Evolutionary conservation across 1,140 invertebrate species (phyloP), one percentile per base, ranked within the genome.

Genomic region (Anagrus nilaparvatae): DNA sequence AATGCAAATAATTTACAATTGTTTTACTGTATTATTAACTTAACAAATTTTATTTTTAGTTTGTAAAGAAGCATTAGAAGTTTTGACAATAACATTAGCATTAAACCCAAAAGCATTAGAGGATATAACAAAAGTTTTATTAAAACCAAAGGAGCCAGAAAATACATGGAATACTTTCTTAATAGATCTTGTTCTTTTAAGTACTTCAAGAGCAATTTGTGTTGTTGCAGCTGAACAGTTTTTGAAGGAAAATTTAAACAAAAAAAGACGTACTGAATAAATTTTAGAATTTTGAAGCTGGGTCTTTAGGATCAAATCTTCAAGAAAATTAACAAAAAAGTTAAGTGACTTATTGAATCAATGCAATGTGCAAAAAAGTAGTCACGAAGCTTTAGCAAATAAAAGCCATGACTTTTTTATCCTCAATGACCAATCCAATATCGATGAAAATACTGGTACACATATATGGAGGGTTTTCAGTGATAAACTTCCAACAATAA

Each of bases 51-150:
- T 48, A 44, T 27, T 58, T 49, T 47, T 70, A 58, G 82, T 96
- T 49, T 92, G 90, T 56, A 84, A 87, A 53, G 92, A 97, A 67
- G 87, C 89, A 17, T 69, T 97, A 51, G 92, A 97, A 70, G 81
- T 92, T 19, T 67, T 97, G 31, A 90, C 88, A 31, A 72, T 76
- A 39, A 82, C 83, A 49, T 75, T 95, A 54, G 82, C 89, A 19
- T 66, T 96, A 7, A 89, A 88, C 65, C 86, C 87, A 5, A 75
- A 78, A 32, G 80, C 82, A 36, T 65, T 94, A 32, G 85, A 92
- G 43, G 73, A 73, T 12, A 69, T 97, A 18, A 90, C 87, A 31
- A 67, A 70, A 33, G 60, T 67, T 14, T 44, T 40, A 21, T 49
- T 46, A 8, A n/a, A n/a, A n/a, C 34, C 37, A 20, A 32, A 38